Evolutionary conservation across 2,797 vertebrate genomes (phyloP).

Genomic region (Ptychobarbus kaznakovi): DNA sequence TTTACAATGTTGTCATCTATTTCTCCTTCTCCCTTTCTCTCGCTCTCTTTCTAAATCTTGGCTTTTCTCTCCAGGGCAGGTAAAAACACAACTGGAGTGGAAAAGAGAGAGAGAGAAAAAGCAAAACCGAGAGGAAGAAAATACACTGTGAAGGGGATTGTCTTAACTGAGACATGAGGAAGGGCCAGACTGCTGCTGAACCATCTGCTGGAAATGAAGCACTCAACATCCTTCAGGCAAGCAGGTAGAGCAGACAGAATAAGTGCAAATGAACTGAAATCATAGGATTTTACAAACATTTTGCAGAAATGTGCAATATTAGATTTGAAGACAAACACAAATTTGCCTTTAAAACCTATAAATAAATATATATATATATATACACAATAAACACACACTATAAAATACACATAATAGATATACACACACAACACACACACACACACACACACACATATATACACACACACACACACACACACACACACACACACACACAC

Average conservation of each 20-base stretch:
- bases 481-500: too few relatives aligned
- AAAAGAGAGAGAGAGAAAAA: constrained; percentile 45
- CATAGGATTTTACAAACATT: too few relatives aligned
- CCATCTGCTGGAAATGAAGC: constrained; percentile 34
- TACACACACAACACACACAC: too few relatives aligned
- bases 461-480: too few relatives aligned
- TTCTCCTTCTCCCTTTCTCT: constrained; percentile 43
- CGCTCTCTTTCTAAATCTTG: constrained; percentile 49
- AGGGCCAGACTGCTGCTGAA: constrained; percentile 12
- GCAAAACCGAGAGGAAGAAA: constrained; percentile 44
- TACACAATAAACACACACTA: too few relatives aligned
- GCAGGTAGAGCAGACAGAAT: constrained; percentile 29
- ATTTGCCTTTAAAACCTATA: too few relatives aligned
- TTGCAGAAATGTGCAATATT: too few relatives aligned
- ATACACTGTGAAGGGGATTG: constrained; percentile 65
- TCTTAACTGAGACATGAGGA: constrained; percentile 48
- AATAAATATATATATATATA: too few relatives aligned
- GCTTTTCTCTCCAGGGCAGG: constrained; percentile 59
- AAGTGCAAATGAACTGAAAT: constrained; percentile 23
- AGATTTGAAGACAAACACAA: too few relatives aligned
- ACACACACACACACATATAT: too few relatives aligned
- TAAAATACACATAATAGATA: too few relatives aligned
- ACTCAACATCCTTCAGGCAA: constrained; percentile 3
- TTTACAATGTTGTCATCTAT: constrained; percentile 59
- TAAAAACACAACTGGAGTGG: constrained; percentile 62